Percentiles rank a stretch among this genome's conserved stretches.
These are phyloP conservation scores for Metalampra italica DNA, from an alignment of 2,888 invertebrate genomes.

Conservation along the genomic window DNA sequence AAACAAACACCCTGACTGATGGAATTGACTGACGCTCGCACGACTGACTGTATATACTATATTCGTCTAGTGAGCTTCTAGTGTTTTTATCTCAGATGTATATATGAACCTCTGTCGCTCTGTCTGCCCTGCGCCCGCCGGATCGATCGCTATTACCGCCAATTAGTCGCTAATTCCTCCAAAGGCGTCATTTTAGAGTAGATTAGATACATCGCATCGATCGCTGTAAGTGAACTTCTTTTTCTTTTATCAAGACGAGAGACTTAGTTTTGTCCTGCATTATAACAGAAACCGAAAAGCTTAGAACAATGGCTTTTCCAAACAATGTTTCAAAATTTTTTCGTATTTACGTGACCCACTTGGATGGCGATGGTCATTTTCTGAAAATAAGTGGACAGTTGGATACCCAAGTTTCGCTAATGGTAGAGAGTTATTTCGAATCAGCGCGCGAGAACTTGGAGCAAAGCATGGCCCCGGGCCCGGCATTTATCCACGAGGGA, in stretches of 20 bases:
- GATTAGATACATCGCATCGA: too few relatives aligned
- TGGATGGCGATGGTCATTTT: slow-evolving; percentile 83
- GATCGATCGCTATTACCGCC: too few relatives aligned
- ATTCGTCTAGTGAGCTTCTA: too few relatives aligned
- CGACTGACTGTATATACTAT: too few relatives aligned
- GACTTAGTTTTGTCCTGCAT: slow-evolving; percentile 36
- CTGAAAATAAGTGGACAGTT: slow-evolving; percentile 86
- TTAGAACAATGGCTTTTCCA: slow-evolving; percentile 46
- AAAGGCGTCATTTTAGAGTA: slow-evolving; percentile 57
- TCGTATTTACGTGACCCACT: slow-evolving; percentile 80
- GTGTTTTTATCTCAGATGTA: too few relatives aligned
- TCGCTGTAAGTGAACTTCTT: slow-evolving; percentile 24
- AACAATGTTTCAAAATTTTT: slow-evolving; percentile 45
- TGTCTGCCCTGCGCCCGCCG: too few relatives aligned
- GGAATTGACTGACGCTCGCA: too few relatives aligned
- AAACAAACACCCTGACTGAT: too few relatives aligned
- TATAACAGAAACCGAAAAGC: not conserved
- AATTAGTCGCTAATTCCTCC: too few relatives aligned
- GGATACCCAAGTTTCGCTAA: slow-evolving; percentile 75
- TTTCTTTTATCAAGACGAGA: slow-evolving; percentile 39
- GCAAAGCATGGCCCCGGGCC: slow-evolving; percentile 63
- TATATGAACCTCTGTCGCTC: too few relatives aligned
- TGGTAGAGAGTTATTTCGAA: slow-evolving; percentile 74
- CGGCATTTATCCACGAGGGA: slow-evolving; percentile 71
- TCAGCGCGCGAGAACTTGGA: slow-evolving; percentile 58